These are phyloP conservation scores for Cantharis rufa DNA, from an alignment of 2,888 invertebrate species.

Conservation along the genomic window DNA sequence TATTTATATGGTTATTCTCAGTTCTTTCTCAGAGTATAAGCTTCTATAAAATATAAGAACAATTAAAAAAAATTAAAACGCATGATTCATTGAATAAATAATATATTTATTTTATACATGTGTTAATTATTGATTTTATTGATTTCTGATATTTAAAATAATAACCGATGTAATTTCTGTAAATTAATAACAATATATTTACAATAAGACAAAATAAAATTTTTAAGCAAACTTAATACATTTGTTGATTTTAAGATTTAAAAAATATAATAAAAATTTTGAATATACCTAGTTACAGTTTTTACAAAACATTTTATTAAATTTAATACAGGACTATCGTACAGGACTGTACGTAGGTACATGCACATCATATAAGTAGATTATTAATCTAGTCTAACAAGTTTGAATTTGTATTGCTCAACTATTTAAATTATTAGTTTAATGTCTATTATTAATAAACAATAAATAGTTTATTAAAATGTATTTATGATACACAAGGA, in stretches of 20 bases:
- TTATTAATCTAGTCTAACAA: conserved; percentile 32
- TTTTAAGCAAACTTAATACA: background rate
- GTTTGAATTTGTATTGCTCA: conserved; percentile 53
- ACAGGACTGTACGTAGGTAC: conserved; percentile 22
- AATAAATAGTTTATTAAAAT: conserved; percentile 44
- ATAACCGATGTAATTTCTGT: conserved; percentile 43
- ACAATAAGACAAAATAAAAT: background rate
- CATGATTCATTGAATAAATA: conserved; percentile 50
- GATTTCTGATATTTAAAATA: conserved; percentile 4
- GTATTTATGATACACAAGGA: conserved; percentile 33
- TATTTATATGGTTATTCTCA: too few species aligned
- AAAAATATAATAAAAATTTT: background rate
- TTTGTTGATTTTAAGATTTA: background rate
- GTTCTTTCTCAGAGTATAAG: too few species aligned
- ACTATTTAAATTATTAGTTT: conserved; percentile 39
- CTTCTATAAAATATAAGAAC: background rate
- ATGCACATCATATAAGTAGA: conserved; percentile 28
- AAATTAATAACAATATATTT: conserved; percentile 37
- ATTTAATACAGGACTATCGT: conserved; percentile 9
- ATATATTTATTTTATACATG: conserved; percentile 47
- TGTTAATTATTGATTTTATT: background rate
- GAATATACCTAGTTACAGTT: background rate
- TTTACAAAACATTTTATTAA: conserved; percentile 20
- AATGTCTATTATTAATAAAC: conserved; percentile 34
- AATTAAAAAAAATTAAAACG: background rate